Conservation (phyloP, 2,797 vertebrate genomes). For the Gambelia wislizenii region DNA sequence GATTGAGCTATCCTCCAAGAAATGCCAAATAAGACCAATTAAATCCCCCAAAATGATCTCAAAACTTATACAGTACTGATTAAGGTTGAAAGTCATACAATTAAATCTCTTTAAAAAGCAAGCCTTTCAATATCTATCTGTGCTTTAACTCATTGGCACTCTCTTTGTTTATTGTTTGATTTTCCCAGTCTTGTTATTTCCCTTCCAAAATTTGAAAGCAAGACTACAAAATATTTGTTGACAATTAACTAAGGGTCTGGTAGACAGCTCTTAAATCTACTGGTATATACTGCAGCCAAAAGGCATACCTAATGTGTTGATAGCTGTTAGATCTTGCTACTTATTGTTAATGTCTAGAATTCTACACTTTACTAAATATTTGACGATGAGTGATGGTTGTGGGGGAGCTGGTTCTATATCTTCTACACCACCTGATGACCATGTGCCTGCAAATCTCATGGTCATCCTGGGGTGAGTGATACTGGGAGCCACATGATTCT, state of each 20-base stretch:
- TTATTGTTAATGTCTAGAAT: background rate
- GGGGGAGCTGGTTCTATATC: background rate
- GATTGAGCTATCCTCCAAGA: background rate
- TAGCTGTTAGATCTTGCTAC: background rate
- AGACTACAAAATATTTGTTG: background rate
- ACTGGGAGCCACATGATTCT: background rate
- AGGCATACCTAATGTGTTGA: background rate
- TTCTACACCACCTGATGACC: background rate
- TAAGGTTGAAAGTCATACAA: background rate
- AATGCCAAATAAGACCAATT: background rate
- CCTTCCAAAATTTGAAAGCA: background rate
- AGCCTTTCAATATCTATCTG: background rate
- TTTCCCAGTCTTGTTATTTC: background rate
- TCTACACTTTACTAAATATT: background rate
- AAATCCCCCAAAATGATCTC: background rate
- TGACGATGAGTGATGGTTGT: background rate
- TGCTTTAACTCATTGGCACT: background rate
- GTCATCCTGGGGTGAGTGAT: slow-evolving; percentile 5
- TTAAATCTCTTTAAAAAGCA: background rate
- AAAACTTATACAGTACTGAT: background rate
- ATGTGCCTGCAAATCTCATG: background rate
- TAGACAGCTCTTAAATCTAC: background rate
- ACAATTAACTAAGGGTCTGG: background rate
- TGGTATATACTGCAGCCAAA: background rate
- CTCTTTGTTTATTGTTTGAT: background rate